phyloP scores from a whole-genome alignment of 2,888 invertebrate genomes.

The Steinernema scapterisci region DNA sequence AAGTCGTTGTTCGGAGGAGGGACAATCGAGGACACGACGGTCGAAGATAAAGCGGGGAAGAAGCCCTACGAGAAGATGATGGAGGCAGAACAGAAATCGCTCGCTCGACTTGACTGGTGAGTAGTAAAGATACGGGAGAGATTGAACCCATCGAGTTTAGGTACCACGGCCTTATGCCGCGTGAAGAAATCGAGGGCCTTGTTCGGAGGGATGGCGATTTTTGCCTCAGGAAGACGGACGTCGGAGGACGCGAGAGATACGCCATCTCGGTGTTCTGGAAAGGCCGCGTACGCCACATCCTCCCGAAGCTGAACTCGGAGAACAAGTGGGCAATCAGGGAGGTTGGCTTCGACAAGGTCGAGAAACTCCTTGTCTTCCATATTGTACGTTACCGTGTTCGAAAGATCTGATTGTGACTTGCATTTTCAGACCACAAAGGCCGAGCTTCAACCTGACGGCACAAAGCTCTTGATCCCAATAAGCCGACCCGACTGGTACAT shows the following conservation, averaged over 20 bases:
- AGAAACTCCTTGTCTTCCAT: constrained; percentile 28
- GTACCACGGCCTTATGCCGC: constrained; percentile 37
- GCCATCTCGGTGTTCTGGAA: constrained; percentile 33
- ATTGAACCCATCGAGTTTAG: background rate
- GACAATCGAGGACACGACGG: background rate
- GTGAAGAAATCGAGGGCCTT: constrained; percentile 33
- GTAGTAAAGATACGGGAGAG: background rate
- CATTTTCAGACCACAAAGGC: constrained; percentile 11
- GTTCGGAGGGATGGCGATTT: constrained; percentile 34
- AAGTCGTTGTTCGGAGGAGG: background rate
- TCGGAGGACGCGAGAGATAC: constrained; percentile 9
- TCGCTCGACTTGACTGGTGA: background rate
- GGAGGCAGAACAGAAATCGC: background rate
- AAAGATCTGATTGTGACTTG: no score
- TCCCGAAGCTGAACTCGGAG: background rate
- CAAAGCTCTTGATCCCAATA: constrained; percentile 29
- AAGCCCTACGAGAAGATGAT: constrained; percentile 22
- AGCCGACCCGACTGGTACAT: constrained; percentile 34
- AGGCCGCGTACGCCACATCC: constrained; percentile 15
- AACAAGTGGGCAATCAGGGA: constrained; percentile 5
- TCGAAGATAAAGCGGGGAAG: background rate
- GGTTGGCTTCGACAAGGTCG: constrained; percentile 1
- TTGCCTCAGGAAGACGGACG: constrained; percentile 31
- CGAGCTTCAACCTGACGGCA: constrained; percentile 21
- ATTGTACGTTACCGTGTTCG: background rate